Percentiles rank a stretch among this genome's conserved stretches.
phyloP scores from a whole-genome alignment of 1,140 invertebrate species.

The Drosophila nigrodunni region DNA sequence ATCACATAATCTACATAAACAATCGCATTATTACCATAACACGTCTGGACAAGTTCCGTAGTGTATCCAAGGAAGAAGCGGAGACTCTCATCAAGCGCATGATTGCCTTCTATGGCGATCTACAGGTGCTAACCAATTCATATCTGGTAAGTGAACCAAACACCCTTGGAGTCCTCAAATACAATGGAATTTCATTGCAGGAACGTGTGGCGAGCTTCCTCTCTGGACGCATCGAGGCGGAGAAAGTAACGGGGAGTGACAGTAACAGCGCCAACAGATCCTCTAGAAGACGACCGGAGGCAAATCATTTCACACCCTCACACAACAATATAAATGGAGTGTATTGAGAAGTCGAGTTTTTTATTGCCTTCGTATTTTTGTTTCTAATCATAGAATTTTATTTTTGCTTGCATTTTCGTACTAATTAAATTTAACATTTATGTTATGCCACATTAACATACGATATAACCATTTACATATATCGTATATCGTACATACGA shows the following conservation, averaged over 20 bases:
- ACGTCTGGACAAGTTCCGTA: conserved; percentile 74
- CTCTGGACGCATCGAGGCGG: conserved; percentile 81
- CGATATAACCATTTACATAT: conserved; percentile 9
- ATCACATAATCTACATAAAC: conserved; percentile 76
- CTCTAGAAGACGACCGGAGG: conserved; percentile 63
- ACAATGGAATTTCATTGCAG: conserved; percentile 21
- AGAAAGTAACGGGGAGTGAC: conserved; percentile 76
- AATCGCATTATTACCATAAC: conserved; percentile 77
- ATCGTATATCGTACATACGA: conserved; percentile 4
- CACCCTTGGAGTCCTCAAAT: neutral
- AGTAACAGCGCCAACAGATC: conserved; percentile 52
- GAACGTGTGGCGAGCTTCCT: conserved; percentile 79
- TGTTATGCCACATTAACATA: neutral
- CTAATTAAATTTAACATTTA: conserved; percentile 54
- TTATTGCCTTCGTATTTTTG: conserved; percentile 80
- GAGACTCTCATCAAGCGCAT: conserved; percentile 77
- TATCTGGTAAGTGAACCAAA: conserved; percentile 61
- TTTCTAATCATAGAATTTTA: conserved; percentile 82
- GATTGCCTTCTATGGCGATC: conserved; percentile 68
- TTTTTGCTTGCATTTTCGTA: conserved; percentile 76
- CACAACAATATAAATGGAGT: conserved; percentile 84
- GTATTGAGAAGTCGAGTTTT: conserved; percentile 79
- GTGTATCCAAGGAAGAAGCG: conserved; percentile 77
- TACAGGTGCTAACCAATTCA: conserved; percentile 68
- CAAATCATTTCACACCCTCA: conserved; percentile 67